phyloP scores from a whole-genome alignment of 1,140 invertebrate species.

The Rhagoletis zephyria region DNA sequence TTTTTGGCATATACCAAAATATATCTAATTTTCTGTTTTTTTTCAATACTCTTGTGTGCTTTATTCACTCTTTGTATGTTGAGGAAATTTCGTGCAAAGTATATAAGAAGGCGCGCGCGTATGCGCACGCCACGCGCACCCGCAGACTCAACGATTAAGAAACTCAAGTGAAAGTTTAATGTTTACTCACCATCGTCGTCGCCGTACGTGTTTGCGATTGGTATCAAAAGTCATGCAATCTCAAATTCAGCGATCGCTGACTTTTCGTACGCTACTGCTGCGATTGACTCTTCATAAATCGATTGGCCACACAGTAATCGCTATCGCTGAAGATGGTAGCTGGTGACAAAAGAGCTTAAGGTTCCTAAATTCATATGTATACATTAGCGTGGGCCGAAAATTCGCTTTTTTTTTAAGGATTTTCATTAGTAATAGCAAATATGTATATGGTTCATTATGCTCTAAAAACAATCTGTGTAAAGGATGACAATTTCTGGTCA shows the following conservation, averaged over 20 bases:
- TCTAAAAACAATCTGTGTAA: no score
- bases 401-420: no score
- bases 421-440: no score
- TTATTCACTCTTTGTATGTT: background rate
- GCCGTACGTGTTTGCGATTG: slow-evolving; percentile 6
- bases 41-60: background rate
- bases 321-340: background rate
- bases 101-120: background rate
- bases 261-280: background rate
- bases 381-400: no score
- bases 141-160: background rate
- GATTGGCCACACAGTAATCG: background rate
- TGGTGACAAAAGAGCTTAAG: background rate
- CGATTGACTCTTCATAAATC: background rate
- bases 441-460: no score
- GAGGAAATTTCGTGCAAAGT: no score
- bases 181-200: background rate
- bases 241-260: background rate
- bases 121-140: slow-evolving; percentile 26
- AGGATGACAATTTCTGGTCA: no score
- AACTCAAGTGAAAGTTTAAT: slow-evolving; percentile 45
- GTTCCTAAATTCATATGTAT: no score
- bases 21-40: background rate
- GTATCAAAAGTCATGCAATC: slow-evolving; percentile 29
- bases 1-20: background rate